Base-by-base conservation (phyloP, 2,888 invertebrate genomes). In the Acanthosoma haemorrhoidale region DNA sequence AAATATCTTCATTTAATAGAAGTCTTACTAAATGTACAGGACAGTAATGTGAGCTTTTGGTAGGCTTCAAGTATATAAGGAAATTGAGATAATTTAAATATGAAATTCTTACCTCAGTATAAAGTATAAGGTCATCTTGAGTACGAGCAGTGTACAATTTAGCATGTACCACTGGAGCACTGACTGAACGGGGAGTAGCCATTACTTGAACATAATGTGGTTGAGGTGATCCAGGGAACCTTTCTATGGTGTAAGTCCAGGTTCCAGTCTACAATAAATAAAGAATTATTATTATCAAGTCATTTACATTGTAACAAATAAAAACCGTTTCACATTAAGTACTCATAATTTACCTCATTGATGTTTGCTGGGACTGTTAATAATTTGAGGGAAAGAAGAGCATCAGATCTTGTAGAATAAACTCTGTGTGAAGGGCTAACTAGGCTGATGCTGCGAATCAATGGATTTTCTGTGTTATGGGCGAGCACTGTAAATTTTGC, bases 131-230 rank as follows among this genome's bases (percentile, higher is more conserved):
- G 2, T 84, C 83, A 29, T 80, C 81, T 18, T 79, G 79, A 6
- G 75, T 76, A 21, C 77, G 76, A 67, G 77, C 78, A 2, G 82
- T 82, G 82, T 84, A 84, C 18, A 84, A 81, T 8, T 80, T 79
- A 1, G 83, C 82, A 34, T 78, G 75, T 1, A 84, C 80, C 6
- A 83, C 80, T 15, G 81, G 81, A 8, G 80, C 78, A 34, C 79
- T 77, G 38, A 79, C 76, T 0, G 81, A 79, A 67, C 78, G 78
- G 1, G 85, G 85, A 2, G 84, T 84, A 0, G 86, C 85, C 75
- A 83, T 81, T 1, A 86, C 85, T 79, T 86, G 85, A 1, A 86
- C 81, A 75, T 83, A 85, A 77, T 86, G 85, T 0, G 86, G 84
- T 76, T 85, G 84, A 0, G 85, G 85, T 75, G 83, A 84, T 11